phyloP scores from a whole-genome alignment of 2,113 vertebrate species.

The Neogale vison region DNA sequence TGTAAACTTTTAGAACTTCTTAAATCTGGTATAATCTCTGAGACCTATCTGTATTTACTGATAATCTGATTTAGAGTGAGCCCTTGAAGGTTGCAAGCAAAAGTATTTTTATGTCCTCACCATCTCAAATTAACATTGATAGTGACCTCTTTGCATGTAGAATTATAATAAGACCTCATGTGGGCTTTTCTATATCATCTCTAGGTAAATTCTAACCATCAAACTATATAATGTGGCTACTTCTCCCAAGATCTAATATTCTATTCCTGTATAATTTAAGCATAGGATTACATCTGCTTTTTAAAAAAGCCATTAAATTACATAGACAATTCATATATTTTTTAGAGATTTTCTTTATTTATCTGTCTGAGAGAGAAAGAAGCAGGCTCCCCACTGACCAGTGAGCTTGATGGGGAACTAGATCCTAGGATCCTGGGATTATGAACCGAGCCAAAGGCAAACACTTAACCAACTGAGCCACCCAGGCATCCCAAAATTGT shows the following conservation, averaged over 20 bases:
- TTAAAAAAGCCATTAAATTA: neutral
- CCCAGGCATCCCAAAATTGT: neutral
- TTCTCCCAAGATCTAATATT: neutral
- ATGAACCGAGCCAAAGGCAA: too few species aligned
- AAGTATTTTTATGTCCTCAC: neutral
- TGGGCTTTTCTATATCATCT: neutral
- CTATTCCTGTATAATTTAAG: neutral
- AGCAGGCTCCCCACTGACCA: neutral
- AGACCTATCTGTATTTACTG: neutral
- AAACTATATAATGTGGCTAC: neutral
- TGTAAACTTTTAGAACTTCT: neutral
- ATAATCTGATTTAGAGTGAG: neutral
- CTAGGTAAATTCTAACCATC: neutral
- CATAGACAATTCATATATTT: neutral
- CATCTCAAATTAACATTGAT: neutral
- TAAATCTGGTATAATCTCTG: neutral
- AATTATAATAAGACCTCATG: neutral
- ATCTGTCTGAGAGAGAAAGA: neutral
- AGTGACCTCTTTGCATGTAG: neutral
- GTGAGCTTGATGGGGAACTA: too few species aligned
- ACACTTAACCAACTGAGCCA: too few species aligned
- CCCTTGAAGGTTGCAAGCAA: neutral
- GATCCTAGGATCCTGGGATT: too few species aligned
- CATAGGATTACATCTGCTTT: neutral
- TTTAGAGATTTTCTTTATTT: neutral